Percentiles rank a stretch among this genome's conserved stretches.
Evolutionary conservation across 1,140 invertebrate genomes (phyloP).

Genomic region (Apolygus lucorum): DNA sequence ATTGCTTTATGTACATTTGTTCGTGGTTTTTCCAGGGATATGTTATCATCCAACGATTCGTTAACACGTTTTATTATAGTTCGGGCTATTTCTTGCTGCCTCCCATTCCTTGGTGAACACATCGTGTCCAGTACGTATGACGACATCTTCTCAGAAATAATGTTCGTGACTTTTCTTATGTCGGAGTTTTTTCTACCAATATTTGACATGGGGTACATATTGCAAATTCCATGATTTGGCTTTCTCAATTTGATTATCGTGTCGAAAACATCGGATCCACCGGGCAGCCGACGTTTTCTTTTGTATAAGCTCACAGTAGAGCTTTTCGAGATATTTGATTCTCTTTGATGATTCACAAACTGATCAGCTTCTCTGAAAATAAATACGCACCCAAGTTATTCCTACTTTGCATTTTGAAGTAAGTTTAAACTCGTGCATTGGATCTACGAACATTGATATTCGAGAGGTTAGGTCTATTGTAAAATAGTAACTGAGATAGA

Average conservation of each 20-base stretch:
- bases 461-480: too few species aligned
- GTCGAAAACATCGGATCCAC: background rate
- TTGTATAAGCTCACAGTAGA: conserved; percentile 18
- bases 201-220: background rate
- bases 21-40: conserved; percentile 22
- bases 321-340: conserved; percentile 7
- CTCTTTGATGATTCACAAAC: conserved; percentile 24
- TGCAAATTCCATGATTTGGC: background rate
- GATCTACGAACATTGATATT: too few species aligned
- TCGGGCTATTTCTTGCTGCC: conserved; percentile 24
- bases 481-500: too few species aligned
- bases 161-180: conserved; percentile 22
- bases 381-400: background rate
- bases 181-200: conserved; percentile 19
- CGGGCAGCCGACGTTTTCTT: background rate
- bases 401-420: too few species aligned
- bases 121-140: conserved; percentile 26
- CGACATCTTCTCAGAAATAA: conserved; percentile 25
- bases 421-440: too few species aligned
- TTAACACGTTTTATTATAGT: conserved; percentile 21
- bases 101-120: conserved; percentile 11
- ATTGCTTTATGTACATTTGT: conserved; percentile 23
- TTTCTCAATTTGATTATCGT: background rate
- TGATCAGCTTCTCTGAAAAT: conserved; percentile 27
- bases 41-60: conserved; percentile 23